These are phyloP conservation scores for Drosophila ezoana DNA, from an alignment of 2,888 invertebrate genomes.

Conservation along the genomic window DNA sequence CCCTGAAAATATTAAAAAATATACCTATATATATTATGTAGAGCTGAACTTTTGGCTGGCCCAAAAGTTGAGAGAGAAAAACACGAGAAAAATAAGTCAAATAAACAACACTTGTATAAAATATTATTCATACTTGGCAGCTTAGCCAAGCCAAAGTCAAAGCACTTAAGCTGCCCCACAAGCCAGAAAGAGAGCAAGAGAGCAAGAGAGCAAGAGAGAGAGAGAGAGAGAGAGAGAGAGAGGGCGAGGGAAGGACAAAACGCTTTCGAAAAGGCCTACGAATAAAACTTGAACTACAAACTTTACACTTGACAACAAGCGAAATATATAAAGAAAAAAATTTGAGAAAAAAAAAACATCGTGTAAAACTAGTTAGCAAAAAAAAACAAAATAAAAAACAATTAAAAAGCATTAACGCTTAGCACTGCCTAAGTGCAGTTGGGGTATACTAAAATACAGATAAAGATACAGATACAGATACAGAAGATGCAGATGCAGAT, in stretches of 20 bases:
- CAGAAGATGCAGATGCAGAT: slow-evolving; percentile 3
- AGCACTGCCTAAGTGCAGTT: slow-evolving; percentile 75
- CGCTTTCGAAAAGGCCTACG: slow-evolving; percentile 67
- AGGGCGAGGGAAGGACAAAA: slow-evolving; percentile 55
- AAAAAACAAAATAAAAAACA: slow-evolving; percentile 38
- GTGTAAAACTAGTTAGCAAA: slow-evolving; percentile 71
- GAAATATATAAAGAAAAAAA: slow-evolving; percentile 16
- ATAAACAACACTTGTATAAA: slow-evolving; percentile 14
- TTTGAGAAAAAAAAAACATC: slow-evolving; percentile 51
- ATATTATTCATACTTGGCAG: slow-evolving; percentile 18
- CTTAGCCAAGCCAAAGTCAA: slow-evolving; percentile 61
- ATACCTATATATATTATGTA: slow-evolving; percentile 13
- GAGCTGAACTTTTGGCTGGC: slow-evolving; percentile 66
- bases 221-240: background rate
- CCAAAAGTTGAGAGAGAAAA: slow-evolving; percentile 50
- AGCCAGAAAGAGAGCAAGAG: slow-evolving; percentile 6
- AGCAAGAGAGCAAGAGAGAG: background rate
- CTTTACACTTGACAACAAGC: slow-evolving; percentile 62
- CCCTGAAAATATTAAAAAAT: slow-evolving; percentile 34
- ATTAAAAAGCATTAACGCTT: slow-evolving; percentile 80
- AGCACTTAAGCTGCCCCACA: slow-evolving; percentile 60
- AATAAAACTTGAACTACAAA: slow-evolving; percentile 69
- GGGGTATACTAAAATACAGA: slow-evolving; percentile 48
- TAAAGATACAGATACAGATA: background rate
- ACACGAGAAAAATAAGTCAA: background rate